phyloP scores from a whole-genome alignment of 2,888 invertebrate genomes.

The Galerucella nymphaeae region DNA sequence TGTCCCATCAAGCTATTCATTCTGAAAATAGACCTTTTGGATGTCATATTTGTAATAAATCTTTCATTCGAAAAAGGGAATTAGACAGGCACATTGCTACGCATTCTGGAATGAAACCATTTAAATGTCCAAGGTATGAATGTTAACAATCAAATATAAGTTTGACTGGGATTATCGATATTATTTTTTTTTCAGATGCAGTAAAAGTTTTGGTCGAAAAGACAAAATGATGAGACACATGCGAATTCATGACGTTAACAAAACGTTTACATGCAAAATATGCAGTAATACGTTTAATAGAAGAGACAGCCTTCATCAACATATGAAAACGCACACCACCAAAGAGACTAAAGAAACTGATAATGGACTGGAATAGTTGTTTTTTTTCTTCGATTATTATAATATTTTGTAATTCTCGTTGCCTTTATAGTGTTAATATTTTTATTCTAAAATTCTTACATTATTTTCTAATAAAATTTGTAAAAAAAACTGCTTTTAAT shows the following conservation, averaged over 20 bases:
- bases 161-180: no score
- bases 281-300: slow-evolving; percentile 72
- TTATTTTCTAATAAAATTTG: slow-evolving; percentile 2
- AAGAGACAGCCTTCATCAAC: slow-evolving; percentile 70
- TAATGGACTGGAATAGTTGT: slow-evolving; percentile 18
- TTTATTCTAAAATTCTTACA: background rate
- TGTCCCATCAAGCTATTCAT: slow-evolving; percentile 53
- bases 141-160: background rate
- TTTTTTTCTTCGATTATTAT: background rate
- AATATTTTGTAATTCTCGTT: background rate
- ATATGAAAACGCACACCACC: slow-evolving; percentile 68
- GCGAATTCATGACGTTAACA: slow-evolving; percentile 71
- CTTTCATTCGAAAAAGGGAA: slow-evolving; percentile 77
- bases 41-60: slow-evolving; percentile 75
- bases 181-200: slow-evolving; percentile 63
- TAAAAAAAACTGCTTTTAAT: background rate
- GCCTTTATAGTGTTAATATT: slow-evolving; percentile 22
- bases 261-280: slow-evolving; percentile 69
- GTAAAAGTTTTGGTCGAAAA: slow-evolving; percentile 75
- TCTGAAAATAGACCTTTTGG: slow-evolving; percentile 65
- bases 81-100: slow-evolving; percentile 75
- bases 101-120: slow-evolving; percentile 76
- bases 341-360: slow-evolving; percentile 17
- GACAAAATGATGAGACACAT: slow-evolving; percentile 78
- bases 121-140: slow-evolving; percentile 69